Evolutionary conservation across 2,113 vertebrate species (phyloP).

Genomic region (Phylloscopus whistleri): DNA sequence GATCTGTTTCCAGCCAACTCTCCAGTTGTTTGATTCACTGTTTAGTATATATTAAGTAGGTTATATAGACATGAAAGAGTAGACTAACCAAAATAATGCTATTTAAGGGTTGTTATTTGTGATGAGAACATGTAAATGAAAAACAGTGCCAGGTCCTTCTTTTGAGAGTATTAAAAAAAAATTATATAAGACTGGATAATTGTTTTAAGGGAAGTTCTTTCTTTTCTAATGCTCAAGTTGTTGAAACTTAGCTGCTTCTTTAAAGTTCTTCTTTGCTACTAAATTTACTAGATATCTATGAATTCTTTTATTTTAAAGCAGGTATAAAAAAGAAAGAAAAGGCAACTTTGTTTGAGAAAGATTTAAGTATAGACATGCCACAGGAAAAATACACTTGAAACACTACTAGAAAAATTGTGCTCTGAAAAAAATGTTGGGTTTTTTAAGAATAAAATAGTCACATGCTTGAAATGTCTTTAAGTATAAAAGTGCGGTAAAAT

Average conservation of each 20-base stretch:
- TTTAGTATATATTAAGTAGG: background rate
- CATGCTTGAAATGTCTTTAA: background rate
- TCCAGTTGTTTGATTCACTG: background rate
- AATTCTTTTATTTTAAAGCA: background rate
- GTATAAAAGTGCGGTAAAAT: background rate
- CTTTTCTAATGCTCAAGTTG: background rate
- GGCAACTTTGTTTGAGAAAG: background rate
- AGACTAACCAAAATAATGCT: background rate
- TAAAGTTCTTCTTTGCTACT: background rate
- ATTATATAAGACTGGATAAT: background rate
- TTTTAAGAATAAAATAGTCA: background rate
- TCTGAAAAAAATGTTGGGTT: background rate
- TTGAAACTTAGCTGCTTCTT: background rate
- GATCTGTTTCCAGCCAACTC: background rate
- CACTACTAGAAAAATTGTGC: background rate
- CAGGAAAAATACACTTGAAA: background rate
- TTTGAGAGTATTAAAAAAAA: rapidly evolving
- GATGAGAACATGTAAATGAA: background rate
- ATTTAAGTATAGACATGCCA: background rate
- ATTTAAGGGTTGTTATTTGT: background rate
- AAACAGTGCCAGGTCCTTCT: background rate
- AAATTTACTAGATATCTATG: background rate
- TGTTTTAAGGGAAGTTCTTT: background rate
- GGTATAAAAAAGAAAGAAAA: background rate
- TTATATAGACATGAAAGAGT: background rate